phyloP scores from a whole-genome alignment of 2,797 vertebrate genomes.

The Esox lucius region DNA sequence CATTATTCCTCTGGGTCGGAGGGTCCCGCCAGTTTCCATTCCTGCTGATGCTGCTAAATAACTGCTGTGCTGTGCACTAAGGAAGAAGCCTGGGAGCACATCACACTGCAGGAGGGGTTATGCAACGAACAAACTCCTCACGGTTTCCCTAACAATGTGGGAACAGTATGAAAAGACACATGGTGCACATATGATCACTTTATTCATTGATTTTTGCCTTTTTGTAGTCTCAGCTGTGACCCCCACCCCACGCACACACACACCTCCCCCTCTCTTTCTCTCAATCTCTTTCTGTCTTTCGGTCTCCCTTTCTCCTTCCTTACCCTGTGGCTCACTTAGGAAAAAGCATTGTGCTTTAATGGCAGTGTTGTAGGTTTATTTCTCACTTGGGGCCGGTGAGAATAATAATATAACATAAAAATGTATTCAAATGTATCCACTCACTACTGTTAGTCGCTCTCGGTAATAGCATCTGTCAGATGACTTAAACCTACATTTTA shows the following conservation, averaged over 20 bases:
- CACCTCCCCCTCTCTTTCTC: too few relatives aligned
- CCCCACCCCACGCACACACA: too few relatives aligned
- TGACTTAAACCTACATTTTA: too few relatives aligned
- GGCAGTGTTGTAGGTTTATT: background rate
- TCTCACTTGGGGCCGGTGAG: too few relatives aligned
- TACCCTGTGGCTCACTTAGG: too few relatives aligned
- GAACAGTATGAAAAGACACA: background rate
- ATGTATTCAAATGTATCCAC: too few relatives aligned
- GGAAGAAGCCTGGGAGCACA: conserved; percentile 34
- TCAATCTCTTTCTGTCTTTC: background rate
- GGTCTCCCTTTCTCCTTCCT: background rate
- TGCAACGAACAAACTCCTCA: background rate
- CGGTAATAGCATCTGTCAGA: too few relatives aligned
- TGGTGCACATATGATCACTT: background rate
- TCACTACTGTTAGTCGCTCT: conserved; percentile 3
- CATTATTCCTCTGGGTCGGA: conserved; percentile 26
- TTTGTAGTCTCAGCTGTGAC: background rate
- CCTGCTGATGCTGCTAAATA: conserved; percentile 60
- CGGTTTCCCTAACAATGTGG: background rate
- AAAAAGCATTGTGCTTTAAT: too few relatives aligned
- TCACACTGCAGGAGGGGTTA: background rate
- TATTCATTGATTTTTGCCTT: too few relatives aligned
- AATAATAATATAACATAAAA: too few relatives aligned
- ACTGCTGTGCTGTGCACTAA: conserved; percentile 60
- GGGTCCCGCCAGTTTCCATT: conserved; percentile 39